These are phyloP conservation scores for Festucalex cinctus DNA, from an alignment of 2,113 vertebrate genomes.

Conservation along the genomic window DNA sequence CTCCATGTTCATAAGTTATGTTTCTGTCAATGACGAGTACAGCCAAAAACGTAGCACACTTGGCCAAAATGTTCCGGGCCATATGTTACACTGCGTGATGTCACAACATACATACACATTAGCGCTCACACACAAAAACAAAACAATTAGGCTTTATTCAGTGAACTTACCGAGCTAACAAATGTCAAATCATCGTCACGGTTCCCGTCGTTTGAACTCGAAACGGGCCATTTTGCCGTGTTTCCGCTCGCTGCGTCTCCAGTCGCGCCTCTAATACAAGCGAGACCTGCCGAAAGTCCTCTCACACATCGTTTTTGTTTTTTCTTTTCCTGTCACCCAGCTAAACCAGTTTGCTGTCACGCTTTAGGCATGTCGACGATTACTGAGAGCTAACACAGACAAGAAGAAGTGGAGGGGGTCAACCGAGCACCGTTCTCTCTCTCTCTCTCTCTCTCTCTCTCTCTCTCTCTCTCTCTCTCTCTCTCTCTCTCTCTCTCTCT, in stretches of 20 bases:
- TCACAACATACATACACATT: not conserved
- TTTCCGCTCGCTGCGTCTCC: constrained; percentile 1
- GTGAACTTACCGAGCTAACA: constrained; percentile 26
- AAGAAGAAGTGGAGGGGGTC: constrained; percentile 10
- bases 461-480: not conserved
- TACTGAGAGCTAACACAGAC: not conserved
- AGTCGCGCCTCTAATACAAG: constrained; percentile 15
- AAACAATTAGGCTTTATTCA: too few relatives aligned
- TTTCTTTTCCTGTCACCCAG: constrained; percentile 20
- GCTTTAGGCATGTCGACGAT: constrained; percentile 54
- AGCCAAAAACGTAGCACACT: not conserved
- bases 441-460: not conserved
- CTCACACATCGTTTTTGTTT: not conserved
- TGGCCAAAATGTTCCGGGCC: not conserved
- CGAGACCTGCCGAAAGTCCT: constrained; percentile 21
- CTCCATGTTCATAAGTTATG: not conserved
- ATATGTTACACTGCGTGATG: not conserved
- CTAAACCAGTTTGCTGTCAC: constrained; percentile 64
- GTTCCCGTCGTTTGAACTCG: not conserved
- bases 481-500: not conserved
- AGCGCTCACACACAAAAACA: not conserved
- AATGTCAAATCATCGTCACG: not conserved
- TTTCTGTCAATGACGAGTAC: not conserved
- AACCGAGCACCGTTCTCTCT: constrained; percentile 19
- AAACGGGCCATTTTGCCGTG: constrained; percentile 18